Base-by-base conservation (phyloP, 2,113 vertebrate genomes). In the Stegostoma tigrinum region DNA sequence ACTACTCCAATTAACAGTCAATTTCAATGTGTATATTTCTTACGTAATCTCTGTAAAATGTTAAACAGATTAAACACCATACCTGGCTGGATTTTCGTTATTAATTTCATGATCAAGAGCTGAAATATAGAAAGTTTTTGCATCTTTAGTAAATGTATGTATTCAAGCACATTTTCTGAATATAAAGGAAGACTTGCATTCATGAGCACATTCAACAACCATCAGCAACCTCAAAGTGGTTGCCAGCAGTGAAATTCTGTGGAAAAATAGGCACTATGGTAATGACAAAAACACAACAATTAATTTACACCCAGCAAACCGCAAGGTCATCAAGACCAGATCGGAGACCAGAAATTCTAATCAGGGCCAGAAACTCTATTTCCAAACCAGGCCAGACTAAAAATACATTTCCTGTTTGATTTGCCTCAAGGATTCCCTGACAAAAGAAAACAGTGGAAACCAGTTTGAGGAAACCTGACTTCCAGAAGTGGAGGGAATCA, bases 21-120 rank as follows among this genome's bases (percentile, higher is more conserved):
- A 2, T 89, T 94, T 94, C 38, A 95, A 12, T 91, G 10, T 61
- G 55, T 61, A 61, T 61, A 61, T 61, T 61, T 61, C 55, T 66
- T 66, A 72, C 48, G 93, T 14, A 24, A 24, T 45, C 38, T 94
- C 3, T 70, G 45, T 72, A 68, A 95, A 52, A 70, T 24, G 66
- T 68, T 72, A 34, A 45, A 95, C 34, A 52, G 52, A 19, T 72
- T 4, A 75, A 95, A 48, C 94, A 17, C 66, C 94, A 48, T 95
- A 95, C 94, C 94, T 95, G 24, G 94, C 45, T 75, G 68, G 67
- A 95, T 34, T 95, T 95, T 95, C 94, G 75, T 68, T 72, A 27
- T 45, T 70, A 95, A 45, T 42, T 1, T 75, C 94, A 75, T 95
- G 10, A 48, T 95, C 17, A 52, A 72, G 68, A 17, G 14, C 94